Percentiles rank a stretch among this genome's conserved stretches.
Conservation (phyloP, 2,888 invertebrate genomes). For the Agelastica alni region DNA sequence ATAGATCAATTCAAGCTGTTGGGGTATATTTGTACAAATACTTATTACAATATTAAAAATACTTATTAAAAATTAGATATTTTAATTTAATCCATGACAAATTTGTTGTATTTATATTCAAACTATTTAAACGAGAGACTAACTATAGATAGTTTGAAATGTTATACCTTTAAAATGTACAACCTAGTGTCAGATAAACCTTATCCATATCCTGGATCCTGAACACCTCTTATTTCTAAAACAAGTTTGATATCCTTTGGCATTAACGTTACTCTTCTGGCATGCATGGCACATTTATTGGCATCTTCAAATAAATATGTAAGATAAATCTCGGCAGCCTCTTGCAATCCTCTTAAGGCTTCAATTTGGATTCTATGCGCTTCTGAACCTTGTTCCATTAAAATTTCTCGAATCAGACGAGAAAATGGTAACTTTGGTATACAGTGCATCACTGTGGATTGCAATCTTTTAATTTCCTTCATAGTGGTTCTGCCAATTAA, state of each 20-base stretch:
- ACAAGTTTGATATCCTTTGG: slow-evolving; percentile 57
- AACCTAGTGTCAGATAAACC: no score
- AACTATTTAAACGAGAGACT: no score
- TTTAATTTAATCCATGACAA: no score
- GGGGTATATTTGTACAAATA: no score
- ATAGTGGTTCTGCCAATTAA: slow-evolving; percentile 12
- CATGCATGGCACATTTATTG: slow-evolving; percentile 55
- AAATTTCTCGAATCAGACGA: slow-evolving; percentile 56
- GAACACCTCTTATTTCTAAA: slow-evolving; percentile 51
- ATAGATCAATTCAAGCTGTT: no score
- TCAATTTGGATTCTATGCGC: slow-evolving; percentile 47
- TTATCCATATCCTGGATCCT: slow-evolving; percentile 9
- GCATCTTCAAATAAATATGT: slow-evolving; percentile 60
- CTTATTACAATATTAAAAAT: no score
- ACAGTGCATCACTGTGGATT: slow-evolving; percentile 45
- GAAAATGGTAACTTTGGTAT: slow-evolving; percentile 57
- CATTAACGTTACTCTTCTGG: slow-evolving; percentile 57
- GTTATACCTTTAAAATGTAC: no score
- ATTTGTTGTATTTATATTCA: no score
- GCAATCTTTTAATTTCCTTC: slow-evolving; percentile 47
- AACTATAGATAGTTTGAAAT: no score
- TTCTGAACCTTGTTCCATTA: slow-evolving; percentile 41
- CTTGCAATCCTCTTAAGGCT: slow-evolving; percentile 59
- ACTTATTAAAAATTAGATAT: no score
- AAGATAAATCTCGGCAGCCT: slow-evolving; percentile 58